phyloP scores from a whole-genome alignment of 2,888 invertebrate species.

The Clitarchus hookeri region DNA sequence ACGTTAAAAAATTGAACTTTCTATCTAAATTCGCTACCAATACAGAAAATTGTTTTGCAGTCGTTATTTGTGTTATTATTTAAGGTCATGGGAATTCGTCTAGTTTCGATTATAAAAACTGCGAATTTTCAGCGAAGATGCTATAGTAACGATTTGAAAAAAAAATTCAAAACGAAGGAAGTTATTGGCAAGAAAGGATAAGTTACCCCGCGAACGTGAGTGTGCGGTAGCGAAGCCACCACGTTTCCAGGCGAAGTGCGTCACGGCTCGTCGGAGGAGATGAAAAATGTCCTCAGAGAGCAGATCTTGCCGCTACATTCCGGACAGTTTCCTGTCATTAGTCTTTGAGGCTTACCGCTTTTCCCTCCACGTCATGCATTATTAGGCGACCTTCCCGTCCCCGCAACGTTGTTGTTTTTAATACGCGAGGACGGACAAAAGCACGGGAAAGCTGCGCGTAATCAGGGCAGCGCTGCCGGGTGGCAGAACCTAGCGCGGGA shows the following conservation, averaged over 20 bases:
- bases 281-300: background rate
- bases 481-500: too few species aligned
- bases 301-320: background rate
- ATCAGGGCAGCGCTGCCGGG: background rate
- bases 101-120: too few species aligned
- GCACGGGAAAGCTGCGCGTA: background rate
- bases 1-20: too few species aligned
- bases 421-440: background rate
- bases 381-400: background rate
- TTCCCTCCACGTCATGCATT: background rate
- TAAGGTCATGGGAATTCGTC: too few species aligned
- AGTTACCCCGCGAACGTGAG: too few species aligned
- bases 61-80: too few species aligned
- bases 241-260: background rate
- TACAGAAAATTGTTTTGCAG: too few species aligned
- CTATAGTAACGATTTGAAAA: too few species aligned
- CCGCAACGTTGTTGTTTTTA: background rate
- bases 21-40: too few species aligned
- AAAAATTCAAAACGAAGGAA: too few species aligned
- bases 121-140: too few species aligned
- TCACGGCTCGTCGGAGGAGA: background rate
- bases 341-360: conserved; percentile 14
- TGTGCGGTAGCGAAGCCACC: background rate
- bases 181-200: too few species aligned
- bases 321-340: conserved; percentile 9